Conservation (phyloP, 2,113 vertebrate species). For the Pseudois nayaur region DNA sequence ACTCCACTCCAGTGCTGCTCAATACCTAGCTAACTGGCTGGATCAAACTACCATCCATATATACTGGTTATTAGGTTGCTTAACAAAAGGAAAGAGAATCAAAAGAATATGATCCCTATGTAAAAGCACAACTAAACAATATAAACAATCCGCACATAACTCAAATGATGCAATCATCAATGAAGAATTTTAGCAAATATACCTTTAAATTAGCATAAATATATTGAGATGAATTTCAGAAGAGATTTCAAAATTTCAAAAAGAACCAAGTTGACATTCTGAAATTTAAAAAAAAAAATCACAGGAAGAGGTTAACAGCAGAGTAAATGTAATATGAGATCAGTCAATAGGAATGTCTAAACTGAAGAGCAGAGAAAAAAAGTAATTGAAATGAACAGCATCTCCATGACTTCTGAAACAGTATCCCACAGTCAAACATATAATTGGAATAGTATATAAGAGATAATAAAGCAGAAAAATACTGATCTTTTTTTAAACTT, state of each 20-base stretch:
- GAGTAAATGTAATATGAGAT: neutral
- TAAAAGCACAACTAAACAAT: neutral
- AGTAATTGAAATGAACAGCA: neutral
- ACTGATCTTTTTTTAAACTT: neutral
- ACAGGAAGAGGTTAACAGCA: neutral
- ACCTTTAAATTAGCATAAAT: neutral
- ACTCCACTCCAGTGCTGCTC: neutral
- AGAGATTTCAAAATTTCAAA: neutral
- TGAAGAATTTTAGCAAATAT: neutral
- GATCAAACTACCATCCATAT: neutral
- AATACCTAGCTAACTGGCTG: neutral
- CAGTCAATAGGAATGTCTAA: neutral
- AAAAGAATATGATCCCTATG: neutral
- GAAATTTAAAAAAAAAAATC: neutral
- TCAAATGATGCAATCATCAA: neutral
- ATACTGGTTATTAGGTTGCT: neutral
- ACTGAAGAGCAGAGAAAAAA: neutral
- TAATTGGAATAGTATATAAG: neutral
- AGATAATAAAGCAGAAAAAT: neutral
- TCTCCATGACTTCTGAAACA: neutral
- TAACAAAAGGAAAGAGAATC: neutral
- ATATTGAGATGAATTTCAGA: neutral
- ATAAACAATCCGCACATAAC: neutral
- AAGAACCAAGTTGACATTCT: neutral
- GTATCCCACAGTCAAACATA: neutral